Evolutionary conservation across 2,113 vertebrate species (phyloP).

Genomic region (Brachypodius melanocephalos): DNA sequence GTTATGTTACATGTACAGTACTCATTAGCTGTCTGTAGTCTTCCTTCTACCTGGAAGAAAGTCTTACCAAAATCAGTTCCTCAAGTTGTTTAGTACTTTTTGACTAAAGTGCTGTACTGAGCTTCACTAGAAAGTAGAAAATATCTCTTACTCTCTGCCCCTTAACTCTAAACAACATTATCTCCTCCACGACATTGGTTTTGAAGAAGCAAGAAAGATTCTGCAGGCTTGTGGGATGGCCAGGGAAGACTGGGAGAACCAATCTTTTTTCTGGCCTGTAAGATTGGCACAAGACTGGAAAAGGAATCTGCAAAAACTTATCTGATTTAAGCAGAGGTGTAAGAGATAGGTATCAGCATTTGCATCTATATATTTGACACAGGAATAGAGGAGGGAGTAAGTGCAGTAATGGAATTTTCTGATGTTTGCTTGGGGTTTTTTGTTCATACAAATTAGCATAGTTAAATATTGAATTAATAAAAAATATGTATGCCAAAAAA

Average conservation of each 20-base stretch:
- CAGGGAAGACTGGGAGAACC: not conserved
- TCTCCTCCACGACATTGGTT: not conserved
- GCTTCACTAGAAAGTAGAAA: not conserved
- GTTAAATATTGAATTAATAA: constrained; percentile 31
- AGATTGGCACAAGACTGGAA: not conserved
- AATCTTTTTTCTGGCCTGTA: not conserved
- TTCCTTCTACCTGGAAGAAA: not conserved
- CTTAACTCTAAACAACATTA: not conserved
- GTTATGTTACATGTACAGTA: not conserved
- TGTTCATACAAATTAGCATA: constrained; percentile 24
- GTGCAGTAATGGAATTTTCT: constrained; percentile 13
- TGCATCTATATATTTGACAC: not conserved
- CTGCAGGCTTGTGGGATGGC: not conserved
- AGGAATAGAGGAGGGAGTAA: not conserved
- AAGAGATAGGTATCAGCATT: not conserved
- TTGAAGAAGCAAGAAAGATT: not conserved
- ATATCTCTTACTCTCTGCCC: not conserved
- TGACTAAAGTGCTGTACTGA: not conserved
- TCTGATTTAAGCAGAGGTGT: not conserved
- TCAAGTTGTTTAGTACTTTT: not conserved
- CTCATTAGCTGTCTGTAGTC: not conserved
- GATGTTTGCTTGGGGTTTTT: not conserved
- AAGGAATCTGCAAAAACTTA: not conserved
- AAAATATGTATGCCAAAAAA: not conserved
- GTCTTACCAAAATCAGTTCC: not conserved